A percentile compares a stretch with the other conserved stretches of the same genome.
Conservation (phyloP, 2,888 invertebrate genomes). For the Apeira syringaria region DNA sequence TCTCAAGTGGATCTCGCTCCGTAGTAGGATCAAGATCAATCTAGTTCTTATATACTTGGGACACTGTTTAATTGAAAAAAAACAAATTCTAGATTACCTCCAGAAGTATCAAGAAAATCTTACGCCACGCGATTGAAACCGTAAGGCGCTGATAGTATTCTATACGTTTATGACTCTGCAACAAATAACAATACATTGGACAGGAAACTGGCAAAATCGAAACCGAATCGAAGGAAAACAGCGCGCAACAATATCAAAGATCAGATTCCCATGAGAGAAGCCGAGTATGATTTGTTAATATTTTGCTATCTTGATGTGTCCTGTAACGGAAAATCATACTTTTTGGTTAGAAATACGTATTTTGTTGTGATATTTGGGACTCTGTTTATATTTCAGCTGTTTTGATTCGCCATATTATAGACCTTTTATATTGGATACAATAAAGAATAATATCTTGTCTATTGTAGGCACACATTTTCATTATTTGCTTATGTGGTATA, state of each 20-base stretch:
- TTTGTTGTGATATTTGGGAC: slow-evolving; percentile 10
- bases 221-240: slow-evolving; percentile 5
- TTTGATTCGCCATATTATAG: background rate
- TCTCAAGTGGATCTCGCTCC: too few species aligned
- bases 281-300: slow-evolving; percentile 21
- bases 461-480: background rate
- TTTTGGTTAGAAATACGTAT: slow-evolving; percentile 7
- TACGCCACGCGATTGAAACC: too few species aligned
- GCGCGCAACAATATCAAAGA: slow-evolving; percentile 8
- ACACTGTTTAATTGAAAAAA: too few species aligned
- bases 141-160: too few species aligned
- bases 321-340: slow-evolving; percentile 9
- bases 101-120: too few species aligned
- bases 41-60: too few species aligned
- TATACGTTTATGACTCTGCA: too few species aligned
- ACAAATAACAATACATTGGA: too few species aligned
- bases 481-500: background rate
- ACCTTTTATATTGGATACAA: background rate
- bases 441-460: background rate
- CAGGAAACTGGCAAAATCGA: too few species aligned
- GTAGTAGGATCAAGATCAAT: too few species aligned
- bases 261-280: slow-evolving; percentile 10
- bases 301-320: slow-evolving; percentile 11
- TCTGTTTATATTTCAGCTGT: slow-evolving; percentile 1
- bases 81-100: too few species aligned